These are phyloP conservation scores for Drosophila prostipennis DNA, from an alignment of 2,888 invertebrate species.

Conservation along the genomic window DNA sequence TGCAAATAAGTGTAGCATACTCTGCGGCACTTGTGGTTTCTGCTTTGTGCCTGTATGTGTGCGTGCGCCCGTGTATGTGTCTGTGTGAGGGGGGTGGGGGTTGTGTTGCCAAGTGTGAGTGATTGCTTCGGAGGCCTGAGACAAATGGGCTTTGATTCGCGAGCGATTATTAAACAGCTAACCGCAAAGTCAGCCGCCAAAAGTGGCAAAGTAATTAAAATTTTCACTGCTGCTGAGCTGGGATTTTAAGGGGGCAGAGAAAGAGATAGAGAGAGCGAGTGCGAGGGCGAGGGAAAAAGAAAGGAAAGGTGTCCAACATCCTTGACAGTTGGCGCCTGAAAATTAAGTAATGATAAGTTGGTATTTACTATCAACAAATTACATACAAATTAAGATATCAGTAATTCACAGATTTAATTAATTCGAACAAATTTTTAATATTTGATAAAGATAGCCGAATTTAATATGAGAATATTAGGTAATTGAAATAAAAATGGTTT, in stretches of 20 bases:
- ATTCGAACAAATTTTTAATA: no score
- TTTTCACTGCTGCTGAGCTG: conserved; percentile 34
- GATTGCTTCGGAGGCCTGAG: conserved; percentile 58
- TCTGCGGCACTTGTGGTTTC: conserved; percentile 33
- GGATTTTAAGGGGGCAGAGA: neutral
- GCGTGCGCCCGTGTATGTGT: conserved; percentile 38
- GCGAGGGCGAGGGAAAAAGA: no score
- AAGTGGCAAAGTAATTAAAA: conserved; percentile 71
- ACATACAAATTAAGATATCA: no score
- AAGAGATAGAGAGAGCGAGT: no score
- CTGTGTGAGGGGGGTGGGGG: neutral
- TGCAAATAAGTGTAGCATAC: conserved; percentile 42
- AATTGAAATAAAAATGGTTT: no score
- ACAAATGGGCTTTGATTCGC: conserved; percentile 68
- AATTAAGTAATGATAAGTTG: neutral
- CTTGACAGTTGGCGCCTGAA: neutral
- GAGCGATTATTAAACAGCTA: conserved; percentile 55
- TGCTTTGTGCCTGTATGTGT: conserved; percentile 18
- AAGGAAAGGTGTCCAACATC: neutral
- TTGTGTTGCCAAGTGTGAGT: conserved; percentile 3
- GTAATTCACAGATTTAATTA: no score
- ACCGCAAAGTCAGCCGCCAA: conserved; percentile 58
- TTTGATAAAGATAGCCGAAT: no score
- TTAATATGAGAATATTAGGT: no score
- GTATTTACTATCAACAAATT: neutral